Conservation (phyloP, 1,140 invertebrate species). For the Leptoteleia sp. region DNA sequence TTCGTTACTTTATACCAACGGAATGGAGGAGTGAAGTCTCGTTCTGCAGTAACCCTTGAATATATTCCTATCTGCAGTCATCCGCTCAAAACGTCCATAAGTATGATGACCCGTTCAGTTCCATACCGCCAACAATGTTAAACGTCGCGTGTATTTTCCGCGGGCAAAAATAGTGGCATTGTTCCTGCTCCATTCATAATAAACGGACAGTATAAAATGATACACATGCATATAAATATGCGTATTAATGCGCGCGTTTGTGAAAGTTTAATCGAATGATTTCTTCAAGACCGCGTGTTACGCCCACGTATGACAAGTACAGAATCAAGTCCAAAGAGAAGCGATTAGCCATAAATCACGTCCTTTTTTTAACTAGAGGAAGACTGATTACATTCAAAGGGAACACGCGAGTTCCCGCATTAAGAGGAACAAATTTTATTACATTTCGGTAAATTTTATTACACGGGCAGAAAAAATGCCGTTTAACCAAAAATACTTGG, state of each 20-base stretch:
- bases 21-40: conserved; percentile 37
- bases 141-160: conserved; percentile 19
- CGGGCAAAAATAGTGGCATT: conserved; percentile 60
- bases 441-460: conserved; percentile 1
- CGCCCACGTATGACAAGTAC: conserved; percentile 36
- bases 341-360: conserved; percentile 29
- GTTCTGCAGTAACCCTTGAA: conserved; percentile 31
- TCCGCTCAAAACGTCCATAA: conserved; percentile 43
- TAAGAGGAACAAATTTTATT: conserved; percentile 14
- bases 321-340: conserved; percentile 8
- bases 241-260: conserved; percentile 32
- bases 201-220: conserved; percentile 20
- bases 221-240: conserved; percentile 42
- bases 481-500: no score
- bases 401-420: not conserved
- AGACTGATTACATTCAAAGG: conserved; percentile 6
- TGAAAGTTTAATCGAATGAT: conserved; percentile 44
- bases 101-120: conserved; percentile 49
- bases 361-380: conserved; percentile 2
- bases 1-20: conserved; percentile 48
- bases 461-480: no score
- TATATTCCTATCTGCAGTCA: conserved; percentile 36
- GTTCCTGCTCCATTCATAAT: conserved; percentile 51
- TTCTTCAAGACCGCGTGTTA: conserved; percentile 35
- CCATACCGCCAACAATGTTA: conserved; percentile 53